Percentiles rank a stretch among this genome's conserved stretches.
These are phyloP conservation scores for Schizopygopsis pylzovi DNA, from an alignment of 2,797 vertebrate genomes.

Conservation along the genomic window DNA sequence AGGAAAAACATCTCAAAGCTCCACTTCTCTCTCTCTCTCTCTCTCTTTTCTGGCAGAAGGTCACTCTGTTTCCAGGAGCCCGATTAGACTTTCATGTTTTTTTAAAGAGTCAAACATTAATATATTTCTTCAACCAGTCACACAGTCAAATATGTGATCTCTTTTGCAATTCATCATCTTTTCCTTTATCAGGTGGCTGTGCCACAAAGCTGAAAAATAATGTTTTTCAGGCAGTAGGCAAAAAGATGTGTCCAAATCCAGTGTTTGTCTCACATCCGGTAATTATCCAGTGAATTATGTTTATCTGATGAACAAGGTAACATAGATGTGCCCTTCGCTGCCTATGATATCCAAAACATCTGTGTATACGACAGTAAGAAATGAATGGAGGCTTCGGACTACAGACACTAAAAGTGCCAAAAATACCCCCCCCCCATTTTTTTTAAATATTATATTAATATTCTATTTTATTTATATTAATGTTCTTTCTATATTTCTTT, in stretches of 20 bases:
- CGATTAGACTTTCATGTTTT: constrained; percentile 43
- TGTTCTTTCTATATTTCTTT: neutral
- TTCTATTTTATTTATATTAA: neutral
- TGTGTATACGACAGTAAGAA: neutral
- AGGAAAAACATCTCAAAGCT: constrained; percentile 26
- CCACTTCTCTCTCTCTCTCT: constrained; percentile 25
- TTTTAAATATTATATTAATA: no score
- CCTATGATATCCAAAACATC: neutral
- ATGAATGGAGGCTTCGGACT: neutral
- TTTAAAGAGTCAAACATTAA: constrained; percentile 52
- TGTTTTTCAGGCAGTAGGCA: neutral
- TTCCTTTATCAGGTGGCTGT: constrained; percentile 25
- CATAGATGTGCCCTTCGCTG: neutral
- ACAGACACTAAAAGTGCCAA: neutral
- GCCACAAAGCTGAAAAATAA: constrained; percentile 1
- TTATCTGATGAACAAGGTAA: neutral
- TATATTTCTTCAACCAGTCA: constrained; percentile 28
- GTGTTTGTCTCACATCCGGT: no score
- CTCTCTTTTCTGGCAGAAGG: constrained; percentile 8
- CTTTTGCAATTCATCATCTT: constrained; percentile 43
- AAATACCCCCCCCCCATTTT: neutral
- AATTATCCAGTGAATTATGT: neutral
- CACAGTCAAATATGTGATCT: constrained; percentile 54
- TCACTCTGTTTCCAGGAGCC: constrained; percentile 41
- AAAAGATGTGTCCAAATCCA: neutral